Conservation (phyloP, 2,797 vertebrate genomes). For the Tapirus indicus region DNA sequence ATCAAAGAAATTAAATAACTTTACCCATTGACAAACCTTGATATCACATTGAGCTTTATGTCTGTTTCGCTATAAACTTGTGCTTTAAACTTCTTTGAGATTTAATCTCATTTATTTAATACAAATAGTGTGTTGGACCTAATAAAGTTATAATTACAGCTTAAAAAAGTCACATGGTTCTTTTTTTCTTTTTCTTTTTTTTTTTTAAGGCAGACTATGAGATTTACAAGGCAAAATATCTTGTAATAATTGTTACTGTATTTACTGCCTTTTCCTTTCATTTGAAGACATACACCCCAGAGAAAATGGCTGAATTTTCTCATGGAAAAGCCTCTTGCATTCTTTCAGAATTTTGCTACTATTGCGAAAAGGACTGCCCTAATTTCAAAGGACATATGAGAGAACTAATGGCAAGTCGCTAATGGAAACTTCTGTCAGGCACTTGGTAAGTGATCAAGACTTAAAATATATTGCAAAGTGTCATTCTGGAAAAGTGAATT, state of each 20-base stretch:
- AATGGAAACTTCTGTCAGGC: constrained; percentile 2
- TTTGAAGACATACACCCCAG: background rate
- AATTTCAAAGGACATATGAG: constrained; percentile 48
- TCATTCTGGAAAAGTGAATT: constrained; percentile 74
- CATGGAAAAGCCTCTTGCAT: background rate
- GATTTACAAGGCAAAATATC: background rate
- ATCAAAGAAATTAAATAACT: background rate
- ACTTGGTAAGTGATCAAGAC: constrained; percentile 67
- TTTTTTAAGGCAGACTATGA: background rate
- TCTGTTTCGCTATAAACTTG: background rate
- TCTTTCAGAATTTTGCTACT: background rate
- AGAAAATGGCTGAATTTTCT: constrained; percentile 16
- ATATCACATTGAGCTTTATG: background rate
- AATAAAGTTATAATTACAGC: background rate
- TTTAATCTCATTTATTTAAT: background rate
- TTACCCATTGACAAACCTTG: background rate
- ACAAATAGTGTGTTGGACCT: background rate
- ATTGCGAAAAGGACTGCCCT: background rate
- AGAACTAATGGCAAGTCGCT: constrained; percentile 68
- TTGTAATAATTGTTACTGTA: background rate
- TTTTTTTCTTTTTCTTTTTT: background rate
- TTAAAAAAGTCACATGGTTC: background rate
- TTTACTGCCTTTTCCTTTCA: background rate
- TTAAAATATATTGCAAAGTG: constrained; percentile 74
- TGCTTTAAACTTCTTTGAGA: background rate